Evolutionary conservation across 2,888 invertebrate genomes (phyloP).

Genomic region (Masnerella sp.): DNA sequence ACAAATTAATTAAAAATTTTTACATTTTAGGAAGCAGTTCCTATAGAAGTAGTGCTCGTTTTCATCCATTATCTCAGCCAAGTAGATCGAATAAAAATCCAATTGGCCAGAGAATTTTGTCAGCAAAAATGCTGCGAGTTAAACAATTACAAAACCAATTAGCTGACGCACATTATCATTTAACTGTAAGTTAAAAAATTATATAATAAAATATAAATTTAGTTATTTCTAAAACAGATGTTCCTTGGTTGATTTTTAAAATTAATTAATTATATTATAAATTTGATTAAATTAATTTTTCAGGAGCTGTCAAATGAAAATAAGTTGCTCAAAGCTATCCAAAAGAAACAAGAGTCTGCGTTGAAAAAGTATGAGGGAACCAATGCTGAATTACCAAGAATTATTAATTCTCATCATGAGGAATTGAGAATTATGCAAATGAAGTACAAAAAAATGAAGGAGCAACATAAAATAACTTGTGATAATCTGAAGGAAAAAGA

Average conservation of each 20-base stretch:
- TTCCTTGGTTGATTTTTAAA: too few species aligned
- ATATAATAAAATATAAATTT: constrained; percentile 6
- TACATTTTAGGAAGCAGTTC: constrained; percentile 63
- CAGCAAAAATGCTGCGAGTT: constrained; percentile 86
- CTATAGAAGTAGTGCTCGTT: constrained; percentile 78
- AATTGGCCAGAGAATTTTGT: constrained; percentile 83
- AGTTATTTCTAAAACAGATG: too few species aligned
- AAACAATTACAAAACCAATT: constrained; percentile 89
- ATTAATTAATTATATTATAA: too few species aligned
- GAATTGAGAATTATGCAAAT: constrained; percentile 86
- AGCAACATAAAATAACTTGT: constrained; percentile 81
- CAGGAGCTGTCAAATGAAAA: constrained; percentile 86
- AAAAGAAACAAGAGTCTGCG: constrained; percentile 89
- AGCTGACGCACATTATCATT: constrained; percentile 87
- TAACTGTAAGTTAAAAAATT: constrained; percentile 80
- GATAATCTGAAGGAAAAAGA: constrained; percentile 85
- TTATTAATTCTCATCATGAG: constrained; percentile 87
- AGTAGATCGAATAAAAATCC: constrained; percentile 64
- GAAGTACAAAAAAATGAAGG: constrained; percentile 84
- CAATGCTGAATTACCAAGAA: constrained; percentile 87
- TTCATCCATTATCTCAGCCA: constrained; percentile 71
- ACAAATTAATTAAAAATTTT: constrained; percentile 1
- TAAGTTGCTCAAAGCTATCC: constrained; percentile 85
- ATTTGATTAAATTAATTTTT: constrained; percentile 60
- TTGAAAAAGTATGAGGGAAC: constrained; percentile 88